Evolutionary conservation across 92 coral and sea anemone species (phyloP).

Genomic region (Porites divaricata): DNA sequence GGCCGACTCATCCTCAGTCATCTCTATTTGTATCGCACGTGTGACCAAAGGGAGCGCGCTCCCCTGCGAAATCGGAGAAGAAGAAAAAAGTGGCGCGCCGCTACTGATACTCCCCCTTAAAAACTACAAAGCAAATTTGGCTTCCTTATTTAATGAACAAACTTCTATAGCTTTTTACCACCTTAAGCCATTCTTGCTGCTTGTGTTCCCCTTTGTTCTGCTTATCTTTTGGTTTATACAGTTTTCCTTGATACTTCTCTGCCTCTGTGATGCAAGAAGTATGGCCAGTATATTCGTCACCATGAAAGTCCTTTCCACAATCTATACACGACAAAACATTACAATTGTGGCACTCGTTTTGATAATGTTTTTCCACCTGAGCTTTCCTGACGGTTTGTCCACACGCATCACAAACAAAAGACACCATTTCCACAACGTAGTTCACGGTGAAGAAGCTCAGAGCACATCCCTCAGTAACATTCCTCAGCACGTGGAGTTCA

Average conservation of each 20-base stretch:
- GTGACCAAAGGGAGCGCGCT: too few species aligned
- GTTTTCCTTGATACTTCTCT: constrained; percentile 96
- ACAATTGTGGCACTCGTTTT: constrained; percentile 81
- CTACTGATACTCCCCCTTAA: not conserved
- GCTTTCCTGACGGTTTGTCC: constrained; percentile 94
- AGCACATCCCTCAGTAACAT: not conserved
- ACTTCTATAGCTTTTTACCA: constrained; percentile 12
- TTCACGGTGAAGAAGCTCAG: not conserved
- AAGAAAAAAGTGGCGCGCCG: too few species aligned
- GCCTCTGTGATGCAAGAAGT: constrained; percentile 96
- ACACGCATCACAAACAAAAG: constrained; percentile 91
- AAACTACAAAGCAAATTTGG: not conserved
- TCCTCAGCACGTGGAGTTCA: constrained; percentile 22
- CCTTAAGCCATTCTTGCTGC: constrained; percentile 99
- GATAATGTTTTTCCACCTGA: constrained; percentile 97
- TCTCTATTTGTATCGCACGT: too few species aligned
- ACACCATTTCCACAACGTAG: constrained; percentile 66
- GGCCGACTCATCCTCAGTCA: too few species aligned
- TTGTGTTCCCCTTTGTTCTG: constrained; percentile 93
- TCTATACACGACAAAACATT: constrained; percentile 93
- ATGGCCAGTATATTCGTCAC: constrained; percentile 85
- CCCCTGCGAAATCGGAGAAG: too few species aligned
- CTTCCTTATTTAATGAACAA: not conserved
- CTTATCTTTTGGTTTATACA: constrained; percentile 92
- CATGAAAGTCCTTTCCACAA: constrained; percentile 96